Evolutionary conservation across 1,140 invertebrate genomes (phyloP).

Genomic region (Homalodisca vitripennis): DNA sequence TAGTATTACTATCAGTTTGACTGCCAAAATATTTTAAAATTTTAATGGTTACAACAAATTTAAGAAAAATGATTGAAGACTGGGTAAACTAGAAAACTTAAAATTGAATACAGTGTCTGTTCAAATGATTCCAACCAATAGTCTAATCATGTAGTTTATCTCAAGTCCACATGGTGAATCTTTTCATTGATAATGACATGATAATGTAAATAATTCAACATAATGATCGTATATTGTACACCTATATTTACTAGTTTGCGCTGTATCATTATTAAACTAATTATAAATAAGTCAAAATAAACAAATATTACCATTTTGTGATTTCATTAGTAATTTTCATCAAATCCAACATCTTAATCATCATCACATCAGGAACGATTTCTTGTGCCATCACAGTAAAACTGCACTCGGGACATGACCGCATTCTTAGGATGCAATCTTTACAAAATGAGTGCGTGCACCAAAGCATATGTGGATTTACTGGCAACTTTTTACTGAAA

Average conservation of each 20-base stretch:
- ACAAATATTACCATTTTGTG: background rate
- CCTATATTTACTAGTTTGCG: background rate
- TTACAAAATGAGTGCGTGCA: constrained; percentile 1
- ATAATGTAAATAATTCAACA: background rate
- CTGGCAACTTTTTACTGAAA: background rate
- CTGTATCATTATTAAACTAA: background rate
- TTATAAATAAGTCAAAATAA: background rate
- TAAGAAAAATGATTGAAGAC: too few species aligned
- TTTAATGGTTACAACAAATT: too few species aligned
- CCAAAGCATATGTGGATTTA: background rate
- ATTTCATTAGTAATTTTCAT: background rate
- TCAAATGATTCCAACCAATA: background rate
- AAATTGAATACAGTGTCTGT: too few species aligned
- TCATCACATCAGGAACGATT: background rate
- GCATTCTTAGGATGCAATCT: background rate
- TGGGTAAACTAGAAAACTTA: too few species aligned
- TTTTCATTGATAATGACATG: too few species aligned
- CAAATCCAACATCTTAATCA: background rate
- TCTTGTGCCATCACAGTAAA: background rate
- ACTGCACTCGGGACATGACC: background rate
- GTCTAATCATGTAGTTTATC: too few species aligned
- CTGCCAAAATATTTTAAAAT: too few species aligned
- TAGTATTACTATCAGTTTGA: too few species aligned
- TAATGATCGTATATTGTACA: background rate
- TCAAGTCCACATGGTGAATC: too few species aligned